Conservation (phyloP, 2,888 invertebrate species). For the Eupelmus urozonus region DNA sequence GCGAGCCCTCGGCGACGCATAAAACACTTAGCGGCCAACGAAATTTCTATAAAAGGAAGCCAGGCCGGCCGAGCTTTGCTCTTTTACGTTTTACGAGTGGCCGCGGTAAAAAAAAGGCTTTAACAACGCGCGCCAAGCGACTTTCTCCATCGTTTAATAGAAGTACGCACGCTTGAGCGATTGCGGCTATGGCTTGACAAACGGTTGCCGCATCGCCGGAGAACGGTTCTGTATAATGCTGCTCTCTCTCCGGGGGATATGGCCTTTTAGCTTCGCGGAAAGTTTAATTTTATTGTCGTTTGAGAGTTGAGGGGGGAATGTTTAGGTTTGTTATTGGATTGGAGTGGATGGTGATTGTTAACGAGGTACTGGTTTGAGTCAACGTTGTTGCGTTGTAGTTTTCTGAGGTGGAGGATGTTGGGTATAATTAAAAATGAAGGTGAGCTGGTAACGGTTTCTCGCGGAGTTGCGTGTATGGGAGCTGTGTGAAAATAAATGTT, state of each 20-base stretch:
- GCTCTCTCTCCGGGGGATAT: neutral
- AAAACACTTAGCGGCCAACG: neutral
- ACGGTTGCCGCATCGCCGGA: neutral
- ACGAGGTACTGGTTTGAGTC: too few relatives aligned
- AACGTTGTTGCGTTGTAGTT: too few relatives aligned
- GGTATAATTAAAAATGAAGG: too few relatives aligned
- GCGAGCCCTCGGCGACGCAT: neutral
- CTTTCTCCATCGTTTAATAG: slow-evolving; percentile 46
- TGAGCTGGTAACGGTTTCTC: too few relatives aligned
- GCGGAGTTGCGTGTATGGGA: too few relatives aligned
- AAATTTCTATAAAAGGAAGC: slow-evolving; percentile 38
- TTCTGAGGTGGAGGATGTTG: too few relatives aligned
- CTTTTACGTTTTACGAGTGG: slow-evolving; percentile 19
- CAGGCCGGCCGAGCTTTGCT: too few relatives aligned
- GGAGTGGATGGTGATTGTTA: too few relatives aligned
- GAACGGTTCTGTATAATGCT: slow-evolving; percentile 14
- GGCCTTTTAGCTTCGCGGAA: slow-evolving; percentile 29
- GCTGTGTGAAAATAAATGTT: too few relatives aligned
- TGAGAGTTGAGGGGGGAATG: too few relatives aligned
- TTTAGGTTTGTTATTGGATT: too few relatives aligned
- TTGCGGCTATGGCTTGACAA: slow-evolving; percentile 4
- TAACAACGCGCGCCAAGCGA: neutral
- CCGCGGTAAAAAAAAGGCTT: slow-evolving; percentile 1
- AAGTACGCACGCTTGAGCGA: neutral
- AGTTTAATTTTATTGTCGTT: slow-evolving; percentile 29